Evolutionary conservation across 2,888 invertebrate genomes (phyloP).

Genomic region (Mythimna impura): DNA sequence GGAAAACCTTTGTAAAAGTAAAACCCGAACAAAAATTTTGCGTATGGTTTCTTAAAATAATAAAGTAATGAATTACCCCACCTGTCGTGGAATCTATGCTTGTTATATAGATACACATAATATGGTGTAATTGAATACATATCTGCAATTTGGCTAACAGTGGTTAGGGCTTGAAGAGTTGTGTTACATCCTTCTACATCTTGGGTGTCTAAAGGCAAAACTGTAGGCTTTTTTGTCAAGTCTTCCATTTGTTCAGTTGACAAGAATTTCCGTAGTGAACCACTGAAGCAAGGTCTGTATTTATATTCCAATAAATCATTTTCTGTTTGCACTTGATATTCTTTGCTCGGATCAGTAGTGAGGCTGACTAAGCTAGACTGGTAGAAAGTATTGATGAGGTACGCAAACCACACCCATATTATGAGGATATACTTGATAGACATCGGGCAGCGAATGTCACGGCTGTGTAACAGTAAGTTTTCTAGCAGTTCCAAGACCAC

Average conservation of each 20-base stretch:
- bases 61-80: constrained; percentile 55
- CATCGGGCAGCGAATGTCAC: constrained; percentile 53
- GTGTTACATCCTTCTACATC: constrained; percentile 47
- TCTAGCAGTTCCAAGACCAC: constrained; percentile 70
- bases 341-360: constrained; percentile 66
- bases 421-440: constrained; percentile 64
- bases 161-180: constrained; percentile 26
- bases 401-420: constrained; percentile 74
- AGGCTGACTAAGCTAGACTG: constrained; percentile 73
- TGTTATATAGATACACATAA: constrained; percentile 44
- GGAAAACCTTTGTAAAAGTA: constrained; percentile 61
- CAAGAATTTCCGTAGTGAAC: constrained; percentile 55
- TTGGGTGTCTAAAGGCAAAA: not conserved
- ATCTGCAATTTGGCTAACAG: constrained; percentile 33
- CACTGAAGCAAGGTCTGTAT: constrained; percentile 75
- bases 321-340: constrained; percentile 72
- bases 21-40: constrained; percentile 27
- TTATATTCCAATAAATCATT: constrained; percentile 67
- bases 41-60: constrained; percentile 45
- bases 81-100: constrained; percentile 39
- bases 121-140: constrained; percentile 47
- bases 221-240: not conserved
- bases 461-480: constrained; percentile 69
- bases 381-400: constrained; percentile 72
- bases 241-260: constrained; percentile 29